Conservation (phyloP, 1,140 invertebrate genomes). For the Drosophila kepulauana region DNA sequence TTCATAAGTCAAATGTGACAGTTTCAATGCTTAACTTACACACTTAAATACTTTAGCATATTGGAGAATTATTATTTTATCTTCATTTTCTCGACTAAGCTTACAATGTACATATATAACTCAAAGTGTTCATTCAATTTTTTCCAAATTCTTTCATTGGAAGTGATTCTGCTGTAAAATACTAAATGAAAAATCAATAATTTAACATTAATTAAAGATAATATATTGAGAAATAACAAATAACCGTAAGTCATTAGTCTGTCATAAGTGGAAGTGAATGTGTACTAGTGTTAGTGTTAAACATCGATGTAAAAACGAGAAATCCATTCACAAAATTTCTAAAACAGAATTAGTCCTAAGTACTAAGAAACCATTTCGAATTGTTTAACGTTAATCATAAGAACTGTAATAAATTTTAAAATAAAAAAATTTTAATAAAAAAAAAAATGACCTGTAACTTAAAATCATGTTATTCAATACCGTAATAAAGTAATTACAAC, state of each 20-base stretch:
- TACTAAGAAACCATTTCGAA: constrained; percentile 51
- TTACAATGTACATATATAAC: constrained; percentile 79
- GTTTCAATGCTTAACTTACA: constrained; percentile 32
- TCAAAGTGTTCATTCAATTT: constrained; percentile 43
- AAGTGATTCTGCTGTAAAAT: constrained; percentile 68
- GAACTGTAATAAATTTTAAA: constrained; percentile 39
- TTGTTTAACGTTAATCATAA: constrained; percentile 56
- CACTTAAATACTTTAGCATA: not conserved
- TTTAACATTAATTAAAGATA: constrained; percentile 51
- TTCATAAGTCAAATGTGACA: constrained; percentile 54
- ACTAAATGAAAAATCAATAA: constrained; percentile 59
- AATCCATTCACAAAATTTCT: constrained; percentile 35
- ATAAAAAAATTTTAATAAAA: constrained; percentile 32
- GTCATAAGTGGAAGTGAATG: constrained; percentile 68
- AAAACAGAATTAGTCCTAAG: constrained; percentile 28
- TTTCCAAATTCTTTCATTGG: constrained; percentile 62
- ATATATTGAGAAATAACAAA: constrained; percentile 48
- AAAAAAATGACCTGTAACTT: constrained; percentile 7
- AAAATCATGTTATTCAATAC: not conserved
- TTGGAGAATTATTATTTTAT: constrained; percentile 34
- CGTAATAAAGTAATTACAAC: no score
- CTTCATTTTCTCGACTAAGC: constrained; percentile 43
- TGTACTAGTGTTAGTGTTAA: constrained; percentile 65
- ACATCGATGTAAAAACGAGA: constrained; percentile 65
- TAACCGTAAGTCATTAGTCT: constrained; percentile 80